These are phyloP conservation scores for Epizoanthus scotinus DNA, from an alignment of 92 coral and sea anemone genomes.

Conservation along the genomic window DNA sequence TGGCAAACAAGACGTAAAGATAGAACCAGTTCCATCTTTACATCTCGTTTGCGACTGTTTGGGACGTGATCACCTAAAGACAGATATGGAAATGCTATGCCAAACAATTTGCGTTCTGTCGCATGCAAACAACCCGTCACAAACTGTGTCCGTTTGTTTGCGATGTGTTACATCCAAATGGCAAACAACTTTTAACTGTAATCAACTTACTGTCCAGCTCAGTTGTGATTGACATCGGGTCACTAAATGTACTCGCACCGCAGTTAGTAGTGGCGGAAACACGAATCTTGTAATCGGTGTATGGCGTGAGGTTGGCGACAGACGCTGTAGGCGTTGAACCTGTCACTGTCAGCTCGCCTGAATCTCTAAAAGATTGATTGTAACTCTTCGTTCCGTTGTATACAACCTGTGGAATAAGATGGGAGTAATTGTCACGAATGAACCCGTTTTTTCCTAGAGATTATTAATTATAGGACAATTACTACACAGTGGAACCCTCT, in stretches of 20 bases:
- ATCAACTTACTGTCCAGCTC: slow-evolving; percentile 25
- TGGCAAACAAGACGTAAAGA: no score
- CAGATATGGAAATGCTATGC: no score
- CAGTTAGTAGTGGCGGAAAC: slow-evolving; percentile 26
- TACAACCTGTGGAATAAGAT: background rate
- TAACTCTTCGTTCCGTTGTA: slow-evolving; percentile 18
- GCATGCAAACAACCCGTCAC: no score
- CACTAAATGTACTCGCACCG: slow-evolving; percentile 4
- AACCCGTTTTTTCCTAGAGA: no score
- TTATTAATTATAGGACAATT: background rate
- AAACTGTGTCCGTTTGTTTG: no score
- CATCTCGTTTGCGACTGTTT: no score
- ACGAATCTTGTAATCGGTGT: slow-evolving; percentile 1
- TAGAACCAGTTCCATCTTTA: no score
- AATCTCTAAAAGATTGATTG: slow-evolving; percentile 22
- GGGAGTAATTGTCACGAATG: background rate
- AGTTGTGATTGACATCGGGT: slow-evolving; percentile 4
- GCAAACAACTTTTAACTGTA: no score
- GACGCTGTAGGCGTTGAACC: background rate
- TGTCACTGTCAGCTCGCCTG: background rate
- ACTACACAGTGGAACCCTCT: no score
- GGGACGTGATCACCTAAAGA: no score
- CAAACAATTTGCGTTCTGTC: no score
- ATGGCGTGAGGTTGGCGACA: background rate
- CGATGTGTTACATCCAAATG: no score